Evolutionary conservation across 2,888 invertebrate genomes (phyloP).

Genomic region (Epiblema foenella): DNA sequence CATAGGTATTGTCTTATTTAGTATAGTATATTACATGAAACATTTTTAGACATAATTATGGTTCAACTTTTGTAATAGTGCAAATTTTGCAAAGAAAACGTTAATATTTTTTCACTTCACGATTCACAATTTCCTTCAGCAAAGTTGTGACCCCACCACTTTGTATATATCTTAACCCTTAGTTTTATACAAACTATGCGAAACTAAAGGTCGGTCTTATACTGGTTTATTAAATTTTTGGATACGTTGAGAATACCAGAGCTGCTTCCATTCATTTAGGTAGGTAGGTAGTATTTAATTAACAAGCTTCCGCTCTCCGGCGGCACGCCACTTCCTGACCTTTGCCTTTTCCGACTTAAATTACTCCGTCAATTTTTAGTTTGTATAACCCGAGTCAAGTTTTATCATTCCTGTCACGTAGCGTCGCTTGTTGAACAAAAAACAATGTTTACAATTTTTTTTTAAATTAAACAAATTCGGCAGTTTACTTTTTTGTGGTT

Average conservation of each 20-base stretch:
- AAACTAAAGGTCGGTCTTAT: neutral
- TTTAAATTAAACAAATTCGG: no score
- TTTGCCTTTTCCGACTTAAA: slow-evolving; percentile 5
- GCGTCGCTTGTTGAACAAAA: neutral
- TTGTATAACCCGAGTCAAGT: neutral
- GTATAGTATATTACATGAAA: neutral
- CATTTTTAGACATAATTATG: neutral
- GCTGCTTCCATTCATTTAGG: slow-evolving; percentile 13
- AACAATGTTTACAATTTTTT: neutral
- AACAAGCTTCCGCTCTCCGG: slow-evolving; percentile 10
- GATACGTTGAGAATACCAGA: neutral
- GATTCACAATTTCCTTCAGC: neutral
- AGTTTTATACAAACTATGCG: neutral
- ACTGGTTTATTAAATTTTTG: neutral
- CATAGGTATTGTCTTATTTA: no score
- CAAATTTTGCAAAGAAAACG: slow-evolving; percentile 11
- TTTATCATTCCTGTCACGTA: neutral
- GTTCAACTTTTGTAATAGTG: slow-evolving; percentile 3
- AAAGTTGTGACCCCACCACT: neutral
- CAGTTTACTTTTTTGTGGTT: no score
- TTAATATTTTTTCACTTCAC: slow-evolving; percentile 10
- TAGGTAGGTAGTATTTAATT: slow-evolving; percentile 27
- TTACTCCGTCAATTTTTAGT: neutral
- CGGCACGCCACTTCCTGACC: slow-evolving; percentile 11
- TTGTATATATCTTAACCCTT: neutral